Evolutionary conservation across 2,797 vertebrate species (phyloP).

Genomic region (Spinus olivaceus): DNA sequence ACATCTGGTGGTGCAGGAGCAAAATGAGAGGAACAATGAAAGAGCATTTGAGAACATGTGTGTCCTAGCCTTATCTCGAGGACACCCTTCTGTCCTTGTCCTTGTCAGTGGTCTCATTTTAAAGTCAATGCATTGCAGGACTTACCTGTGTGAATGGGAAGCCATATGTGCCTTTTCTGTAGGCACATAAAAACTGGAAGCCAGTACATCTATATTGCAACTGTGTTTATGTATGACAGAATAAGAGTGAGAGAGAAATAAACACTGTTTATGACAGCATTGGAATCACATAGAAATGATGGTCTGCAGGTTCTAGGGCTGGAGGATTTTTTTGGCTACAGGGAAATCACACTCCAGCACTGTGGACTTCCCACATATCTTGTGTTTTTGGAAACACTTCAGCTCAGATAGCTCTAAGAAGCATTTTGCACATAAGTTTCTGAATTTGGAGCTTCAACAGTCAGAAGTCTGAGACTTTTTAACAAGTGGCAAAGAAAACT

Average conservation of each 20-base stretch:
- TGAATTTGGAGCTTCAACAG: background rate
- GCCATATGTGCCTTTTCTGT: background rate
- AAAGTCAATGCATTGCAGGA: background rate
- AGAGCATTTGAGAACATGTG: background rate
- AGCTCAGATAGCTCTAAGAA: background rate
- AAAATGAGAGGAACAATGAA: background rate
- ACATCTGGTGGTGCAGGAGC: background rate
- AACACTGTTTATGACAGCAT: background rate
- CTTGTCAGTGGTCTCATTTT: background rate
- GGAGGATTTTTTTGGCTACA: background rate
- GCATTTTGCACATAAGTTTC: background rate
- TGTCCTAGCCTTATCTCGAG: background rate
- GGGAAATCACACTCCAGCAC: background rate
- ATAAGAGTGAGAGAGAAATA: background rate
- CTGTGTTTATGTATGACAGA: background rate
- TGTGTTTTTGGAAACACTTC: background rate
- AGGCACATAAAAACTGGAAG: background rate
- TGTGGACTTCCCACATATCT: background rate
- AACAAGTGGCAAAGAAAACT: background rate
- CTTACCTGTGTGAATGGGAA: background rate
- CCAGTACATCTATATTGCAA: background rate
- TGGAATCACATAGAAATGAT: background rate
- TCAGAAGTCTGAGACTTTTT: background rate
- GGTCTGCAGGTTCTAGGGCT: background rate
- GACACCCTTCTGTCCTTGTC: background rate